phyloP scores from a whole-genome alignment of 1,140 invertebrate genomes.

The Microplitis demolitor region DNA sequence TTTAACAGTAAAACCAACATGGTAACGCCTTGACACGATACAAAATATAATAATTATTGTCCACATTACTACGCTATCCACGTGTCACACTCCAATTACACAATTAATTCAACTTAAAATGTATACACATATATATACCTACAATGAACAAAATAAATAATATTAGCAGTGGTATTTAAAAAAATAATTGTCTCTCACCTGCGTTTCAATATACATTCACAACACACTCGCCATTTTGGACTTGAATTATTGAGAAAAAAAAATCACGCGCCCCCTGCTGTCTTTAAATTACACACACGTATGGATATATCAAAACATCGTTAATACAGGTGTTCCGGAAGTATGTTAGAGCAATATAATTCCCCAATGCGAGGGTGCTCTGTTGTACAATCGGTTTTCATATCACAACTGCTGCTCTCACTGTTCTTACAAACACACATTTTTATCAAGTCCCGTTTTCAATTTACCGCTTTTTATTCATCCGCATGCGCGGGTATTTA shows the following conservation, averaged over 20 bases:
- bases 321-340: slow-evolving; percentile 25
- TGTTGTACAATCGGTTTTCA: slow-evolving; percentile 17
- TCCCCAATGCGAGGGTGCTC: not conserved
- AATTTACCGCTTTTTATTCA: not conserved
- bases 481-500: slow-evolving; percentile 13
- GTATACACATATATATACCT: not conserved
- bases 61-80: slow-evolving; percentile 24
- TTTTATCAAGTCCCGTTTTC: slow-evolving; percentile 1
- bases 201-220: slow-evolving; percentile 21
- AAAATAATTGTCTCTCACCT: slow-evolving; percentile 19
- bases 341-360: not conserved
- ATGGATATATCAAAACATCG: slow-evolving; percentile 19
- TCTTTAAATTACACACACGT: slow-evolving; percentile 6
- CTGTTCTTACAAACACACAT: not conserved
- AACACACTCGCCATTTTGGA: slow-evolving; percentile 33
- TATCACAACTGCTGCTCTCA: slow-evolving; percentile 1
- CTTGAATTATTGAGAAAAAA: slow-evolving; percentile 25
- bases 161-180: slow-evolving; percentile 9
- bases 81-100: slow-evolving; percentile 33
- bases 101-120: slow-evolving; percentile 9
- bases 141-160: not conserved
- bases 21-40: slow-evolving; percentile 20
- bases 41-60: slow-evolving; percentile 8
- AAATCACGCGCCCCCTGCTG: slow-evolving; percentile 29
- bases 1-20: slow-evolving; percentile 17